A percentile compares a stretch with the other conserved stretches of the same genome.
phyloP scores from a whole-genome alignment of 1,140 invertebrate genomes.

The Drosophila orena region DNA sequence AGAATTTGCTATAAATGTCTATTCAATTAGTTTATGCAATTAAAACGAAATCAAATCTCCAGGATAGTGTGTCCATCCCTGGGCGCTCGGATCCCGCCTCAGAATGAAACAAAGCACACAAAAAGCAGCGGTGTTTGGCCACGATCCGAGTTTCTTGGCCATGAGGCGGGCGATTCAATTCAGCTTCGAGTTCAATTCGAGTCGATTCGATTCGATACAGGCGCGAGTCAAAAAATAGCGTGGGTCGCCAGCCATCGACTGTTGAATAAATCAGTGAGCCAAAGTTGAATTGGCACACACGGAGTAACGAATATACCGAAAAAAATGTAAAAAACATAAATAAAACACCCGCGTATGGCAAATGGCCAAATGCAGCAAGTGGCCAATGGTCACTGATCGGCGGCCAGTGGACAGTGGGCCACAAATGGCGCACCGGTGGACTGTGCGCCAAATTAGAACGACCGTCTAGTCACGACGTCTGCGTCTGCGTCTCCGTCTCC shows the following conservation, averaged over 20 bases:
- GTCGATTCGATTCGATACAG: slow-evolving; percentile 26
- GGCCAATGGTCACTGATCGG: slow-evolving; percentile 31
- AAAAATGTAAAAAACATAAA: slow-evolving; percentile 31
- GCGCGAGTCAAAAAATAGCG: slow-evolving; percentile 38
- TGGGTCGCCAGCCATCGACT: slow-evolving; percentile 48
- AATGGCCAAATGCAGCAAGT: slow-evolving; percentile 60
- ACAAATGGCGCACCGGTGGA: slow-evolving; percentile 3
- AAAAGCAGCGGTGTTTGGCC: slow-evolving; percentile 1
- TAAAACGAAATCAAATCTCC: not conserved
- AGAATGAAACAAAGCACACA: slow-evolving; percentile 1
- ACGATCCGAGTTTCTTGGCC: slow-evolving; percentile 6
- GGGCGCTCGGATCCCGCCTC: not conserved
- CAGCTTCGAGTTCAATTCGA: slow-evolving; percentile 8
- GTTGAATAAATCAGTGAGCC: slow-evolving; percentile 71
- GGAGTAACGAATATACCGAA: not conserved
- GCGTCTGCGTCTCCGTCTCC: slow-evolving; percentile 12
- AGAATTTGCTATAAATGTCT: not conserved
- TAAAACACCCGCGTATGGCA: slow-evolving; percentile 69
- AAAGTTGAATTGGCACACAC: slow-evolving; percentile 53
- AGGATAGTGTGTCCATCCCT: not conserved
- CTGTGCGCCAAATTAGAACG: slow-evolving; percentile 15
- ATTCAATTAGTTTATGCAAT: no score
- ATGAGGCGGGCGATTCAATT: slow-evolving; percentile 28
- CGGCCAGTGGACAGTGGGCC: slow-evolving; percentile 11
- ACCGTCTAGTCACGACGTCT: slow-evolving; percentile 44